Evolutionary conservation across 2,888 invertebrate genomes (phyloP).

Genomic region (Cantharis rufa): DNA sequence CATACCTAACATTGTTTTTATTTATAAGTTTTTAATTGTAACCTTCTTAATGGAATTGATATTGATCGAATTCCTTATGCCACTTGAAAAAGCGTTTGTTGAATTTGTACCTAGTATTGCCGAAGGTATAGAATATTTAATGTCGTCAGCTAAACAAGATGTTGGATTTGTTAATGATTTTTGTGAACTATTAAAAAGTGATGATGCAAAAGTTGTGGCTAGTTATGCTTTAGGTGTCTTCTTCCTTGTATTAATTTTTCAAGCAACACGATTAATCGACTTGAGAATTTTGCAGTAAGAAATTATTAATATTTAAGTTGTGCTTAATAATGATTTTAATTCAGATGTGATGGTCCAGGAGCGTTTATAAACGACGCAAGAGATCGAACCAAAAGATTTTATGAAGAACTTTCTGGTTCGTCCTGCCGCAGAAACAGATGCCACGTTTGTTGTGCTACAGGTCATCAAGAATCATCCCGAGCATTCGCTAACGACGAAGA

Average conservation of each 20-base stretch:
- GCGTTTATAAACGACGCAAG: not conserved
- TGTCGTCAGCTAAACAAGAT: not conserved
- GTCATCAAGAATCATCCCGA: not conserved
- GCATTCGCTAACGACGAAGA: not conserved
- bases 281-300: not conserved
- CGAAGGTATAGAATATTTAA: not conserved
- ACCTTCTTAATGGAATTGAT: not conserved
- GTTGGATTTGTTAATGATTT: not conserved
- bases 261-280: not conserved
- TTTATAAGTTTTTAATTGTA: not conserved
- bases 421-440: not conserved
- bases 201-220: not conserved
- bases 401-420: not conserved
- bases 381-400: not conserved
- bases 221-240: not conserved
- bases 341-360: not conserved
- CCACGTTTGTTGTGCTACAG: not conserved
- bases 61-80: not conserved
- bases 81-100: not conserved
- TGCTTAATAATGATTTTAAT: too few species aligned
- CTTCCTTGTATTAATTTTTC: not conserved
- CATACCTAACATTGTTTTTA: not conserved
- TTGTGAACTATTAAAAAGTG: not conserved
- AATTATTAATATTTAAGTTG: not conserved
- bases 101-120: not conserved